Evolutionary conservation across 2,113 vertebrate species (phyloP), one percentile per base, ranked within the genome.

Genomic region (Ariopsis seemanni): DNA sequence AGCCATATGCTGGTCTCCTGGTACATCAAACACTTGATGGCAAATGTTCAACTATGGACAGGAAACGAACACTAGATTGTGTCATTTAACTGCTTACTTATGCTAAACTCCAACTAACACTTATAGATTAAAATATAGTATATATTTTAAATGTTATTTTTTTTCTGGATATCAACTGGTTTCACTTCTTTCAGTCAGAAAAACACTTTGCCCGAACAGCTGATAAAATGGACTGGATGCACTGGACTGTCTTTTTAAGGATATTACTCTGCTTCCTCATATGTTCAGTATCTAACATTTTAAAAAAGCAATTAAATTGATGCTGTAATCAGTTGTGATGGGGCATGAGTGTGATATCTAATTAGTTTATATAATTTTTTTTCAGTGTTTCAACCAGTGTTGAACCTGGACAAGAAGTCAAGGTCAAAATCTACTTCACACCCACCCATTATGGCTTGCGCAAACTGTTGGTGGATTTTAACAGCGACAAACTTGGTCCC

Each of bases 391-490:
- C 53, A 65, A 83, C 69, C 7, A 63, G 93, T 0, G 89, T 99
- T 88, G 95, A 93, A 87, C 94, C 95, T 0, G 96, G 96, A 1
- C 91, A 95, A 0, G 94, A 95, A 0, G 94, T 91, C 85, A 98
- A 96, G 86, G 92, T 93, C 67, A 93, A 96, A 27, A 85, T 98
- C 80, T 94, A 97, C 90, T 95, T 99, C 75, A 91, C 95, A 58
- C 97, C 98, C 0, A 91, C 55, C 12, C 94, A 93, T 2, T 53
- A 89, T 0, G 98, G 97, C 14, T 92, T 95, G 4, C 95, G 93
- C 88, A 98, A 97, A 90, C 95, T 99, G 88, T 93, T 97, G 92
- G 97, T 98, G 83, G 94, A 98, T 92, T 99, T 99, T 1, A 94
- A 97, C 91, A 97, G 97, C 1, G 92, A 95, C 95, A 95, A 92